Evolutionary conservation across 2,888 invertebrate species (phyloP), one percentile per base, ranked within the genome.

Genomic region (Trichogramma dendrolimi): DNA sequence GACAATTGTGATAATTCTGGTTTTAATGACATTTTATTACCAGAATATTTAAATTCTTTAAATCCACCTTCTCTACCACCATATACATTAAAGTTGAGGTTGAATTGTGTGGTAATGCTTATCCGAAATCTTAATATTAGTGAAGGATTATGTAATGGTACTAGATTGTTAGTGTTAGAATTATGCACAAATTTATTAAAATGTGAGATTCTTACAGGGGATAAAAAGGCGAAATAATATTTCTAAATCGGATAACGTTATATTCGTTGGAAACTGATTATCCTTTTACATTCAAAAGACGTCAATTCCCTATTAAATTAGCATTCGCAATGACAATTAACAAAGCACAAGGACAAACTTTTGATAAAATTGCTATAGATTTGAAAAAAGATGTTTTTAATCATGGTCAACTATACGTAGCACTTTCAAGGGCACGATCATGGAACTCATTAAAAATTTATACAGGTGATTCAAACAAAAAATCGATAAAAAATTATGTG

Each of bases 141-240:
- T n/a, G 63, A 69, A 67, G 65, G 67, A 39, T 51, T 69, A 38
- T 66, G 65, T 44, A 67, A 68, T 55, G 65, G 66, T 41, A n/a
- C 64, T 1, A 51, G 57, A 52, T 40, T 56, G n/a, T 48, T 60
- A n/a, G 11, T 54, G 4, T 27, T 52, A 38, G 52, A 58, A n/a
- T 11, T 52, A 10, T n/a, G 38, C 6, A n/a, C 38, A 52, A 42
- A 60, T 53, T 46, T 53, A 40, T 46, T 59, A 11, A 8, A 38
- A 44, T 52, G 53, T 40, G 53, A 59, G 11, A 60, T 56, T 6
- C 40, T 56, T 39, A 48, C 56, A 39, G 56, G 56, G 7, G 48
- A 48, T 40, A 56, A 56, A 39, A 14, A 41, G 56, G 56, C 6
- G 48, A 56, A 27, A 56, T 46, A 5, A 40, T 56, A 41, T 56